phyloP scores from a whole-genome alignment of 2,113 vertebrate genomes.

The Antechinus flavipes region DNA sequence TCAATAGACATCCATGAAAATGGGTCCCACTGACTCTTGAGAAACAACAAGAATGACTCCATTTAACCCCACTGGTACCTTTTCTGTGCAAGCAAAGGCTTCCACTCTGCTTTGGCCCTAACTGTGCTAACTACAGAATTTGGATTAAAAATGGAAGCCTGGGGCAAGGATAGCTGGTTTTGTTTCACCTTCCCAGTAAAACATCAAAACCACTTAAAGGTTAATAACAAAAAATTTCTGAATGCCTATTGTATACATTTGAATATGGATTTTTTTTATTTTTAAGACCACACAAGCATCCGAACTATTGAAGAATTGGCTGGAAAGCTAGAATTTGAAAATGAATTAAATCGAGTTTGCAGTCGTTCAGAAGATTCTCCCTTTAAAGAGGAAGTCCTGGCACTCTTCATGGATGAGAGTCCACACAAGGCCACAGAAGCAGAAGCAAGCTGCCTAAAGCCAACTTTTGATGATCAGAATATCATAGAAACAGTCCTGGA shows the following conservation, averaged over 20 bases:
- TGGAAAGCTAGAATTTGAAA: constrained; percentile 73
- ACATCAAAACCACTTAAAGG: accelerated
- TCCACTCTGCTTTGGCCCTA: neutral
- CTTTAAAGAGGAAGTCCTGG: constrained; percentile 69
- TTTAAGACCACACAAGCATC: constrained; percentile 76
- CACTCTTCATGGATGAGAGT: constrained; percentile 66
- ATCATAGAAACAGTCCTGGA: constrained; percentile 81
- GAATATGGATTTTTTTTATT: constrained; percentile 55
- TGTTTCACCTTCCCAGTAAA: neutral
- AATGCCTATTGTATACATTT: constrained; percentile 10
- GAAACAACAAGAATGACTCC: neutral
- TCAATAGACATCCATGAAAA: neutral
- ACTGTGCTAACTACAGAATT: neutral
- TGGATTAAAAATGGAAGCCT: neutral
- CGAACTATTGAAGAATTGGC: constrained; percentile 74
- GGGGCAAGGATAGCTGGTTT: accelerated
- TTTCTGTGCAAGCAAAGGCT: neutral
- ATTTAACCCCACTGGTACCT: neutral
- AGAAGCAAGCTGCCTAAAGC: constrained; percentile 48
- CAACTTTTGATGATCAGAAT: constrained; percentile 75
- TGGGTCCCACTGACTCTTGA: neutral
- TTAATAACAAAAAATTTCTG: neutral
- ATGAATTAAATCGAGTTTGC: constrained; percentile 62
- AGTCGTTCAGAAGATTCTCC: constrained; percentile 46
- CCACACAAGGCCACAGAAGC: constrained; percentile 42